Base-by-base conservation (phyloP, 1,140 invertebrate genomes). In the Papilio aristodemus region DNA sequence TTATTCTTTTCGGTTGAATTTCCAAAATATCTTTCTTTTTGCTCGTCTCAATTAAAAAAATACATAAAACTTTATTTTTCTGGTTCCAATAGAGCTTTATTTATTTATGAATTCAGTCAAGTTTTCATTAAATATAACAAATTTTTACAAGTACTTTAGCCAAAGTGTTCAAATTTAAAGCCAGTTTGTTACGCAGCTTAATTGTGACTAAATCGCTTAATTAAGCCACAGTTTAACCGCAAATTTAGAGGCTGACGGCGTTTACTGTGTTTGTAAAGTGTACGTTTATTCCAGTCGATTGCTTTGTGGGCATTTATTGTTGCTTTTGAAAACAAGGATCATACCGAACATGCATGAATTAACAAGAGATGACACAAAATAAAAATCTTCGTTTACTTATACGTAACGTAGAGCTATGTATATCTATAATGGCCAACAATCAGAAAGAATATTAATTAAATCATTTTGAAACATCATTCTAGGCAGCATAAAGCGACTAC, bases 171-270 rank as follows among this genome's bases (percentile, higher is more conserved):
- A 13, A 39, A 39, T 17, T 43, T 17, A 54, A 54, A 54, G 46
- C 5, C 11, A 19, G 46, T 54, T 22, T 22, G 19, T 54, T 54
- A 9, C 19, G 4, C 10, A 25, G 46, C 46, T 22, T 54, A 54
- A 54, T 54, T 54, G 46, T 54, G 19, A 54, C 19, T 13, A 54
- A 54, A 22, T 54, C 19, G 46, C 46, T 54, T 13, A 22, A 54
- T 54, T 54, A 54, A 54, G 46, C 46, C 46, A 54, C 19, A 25
- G 46, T 22, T 54, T 54, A 54, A 54, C 19, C 46, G 46, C 46
- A 54, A 54, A 54, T 54, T 54, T 54, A 22, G 46, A 50, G 46
- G 11, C 19, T 54, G 46, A 22, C 46, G 17, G 19, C 10, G 46
- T 54, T 54, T 22, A 54, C 10, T 54, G 46, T 22, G 19, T 19